Evolutionary conservation across 2,113 vertebrate species (phyloP), one percentile per base, ranked within the genome.

Genomic region (Hepsetus odoe): DNA sequence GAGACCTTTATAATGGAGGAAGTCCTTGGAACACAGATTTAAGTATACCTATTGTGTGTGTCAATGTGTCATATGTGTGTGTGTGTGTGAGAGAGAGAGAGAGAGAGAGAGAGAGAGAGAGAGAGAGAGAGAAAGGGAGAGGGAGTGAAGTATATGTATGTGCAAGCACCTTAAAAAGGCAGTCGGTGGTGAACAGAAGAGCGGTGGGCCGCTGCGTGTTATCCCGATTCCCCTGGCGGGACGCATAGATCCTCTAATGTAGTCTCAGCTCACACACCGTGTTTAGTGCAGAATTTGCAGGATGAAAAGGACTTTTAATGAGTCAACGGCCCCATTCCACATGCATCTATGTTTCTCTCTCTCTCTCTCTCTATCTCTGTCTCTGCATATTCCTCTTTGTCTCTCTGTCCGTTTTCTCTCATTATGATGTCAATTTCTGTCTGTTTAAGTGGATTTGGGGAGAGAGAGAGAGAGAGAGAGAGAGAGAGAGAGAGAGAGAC

Each of bases 221-320:
- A 67, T 74, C 71, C 44, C 38, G 65, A 79, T 72, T 62, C 68
- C 76, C 80, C 77, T 69, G 58, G 68, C 40, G 76, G 78, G 76
- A 69, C 26, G 51, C 62, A 18, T 28, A 53, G 64, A 79, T 73
- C 59, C 70, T 83, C 78, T 83, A 81, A 81, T 81, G 78, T 74
- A 81, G 71, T 77, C 81, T 81, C 61, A 24, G 20, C 76, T 79
- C 51, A 44, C 35, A 58, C 74, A 55, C 70, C 33, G 12, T 81
- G 69, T 82, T 85, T 84, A 84, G 77, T 51, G 28, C 68, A 42
- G 33, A 74, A 77, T 40, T 81, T 81, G 56, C 65, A 69, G 58
- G 79, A 83, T 83, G 65, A 86, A 74, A 83, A 72, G 24, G 62
- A 53, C 74, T 82, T 82, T 80, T 77, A 85, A 82, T 74, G 77